Conservation (phyloP, 2,888 invertebrate species). For the Cheilosia pagana region DNA sequence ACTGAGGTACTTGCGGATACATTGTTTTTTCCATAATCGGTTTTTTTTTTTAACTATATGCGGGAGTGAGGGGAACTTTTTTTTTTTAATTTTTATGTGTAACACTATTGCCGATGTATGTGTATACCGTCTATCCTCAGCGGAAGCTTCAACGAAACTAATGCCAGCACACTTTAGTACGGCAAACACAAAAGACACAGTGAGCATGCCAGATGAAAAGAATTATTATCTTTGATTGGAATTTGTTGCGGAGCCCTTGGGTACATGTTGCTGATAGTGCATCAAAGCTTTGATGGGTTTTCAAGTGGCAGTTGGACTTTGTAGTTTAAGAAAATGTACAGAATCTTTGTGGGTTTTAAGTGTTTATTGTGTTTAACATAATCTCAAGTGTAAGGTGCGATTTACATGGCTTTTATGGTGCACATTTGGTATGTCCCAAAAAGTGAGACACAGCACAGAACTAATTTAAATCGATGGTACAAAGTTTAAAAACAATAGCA, state of each 20-base stretch:
- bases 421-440: too few species aligned
- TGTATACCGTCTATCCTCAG: background rate
- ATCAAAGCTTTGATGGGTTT: constrained; percentile 3
- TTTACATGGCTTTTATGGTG: too few species aligned
- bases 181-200: background rate
- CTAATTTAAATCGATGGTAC: background rate
- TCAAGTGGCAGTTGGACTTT: constrained; percentile 1
- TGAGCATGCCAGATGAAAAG: constrained; percentile 17
- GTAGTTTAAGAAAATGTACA: background rate
- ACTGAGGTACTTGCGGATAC: constrained; percentile 28
- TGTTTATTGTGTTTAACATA: background rate
- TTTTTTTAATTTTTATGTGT: too few species aligned
- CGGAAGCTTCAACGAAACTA: constrained; percentile 20
- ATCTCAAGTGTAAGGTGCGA: too few species aligned
- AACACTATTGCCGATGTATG: too few species aligned
- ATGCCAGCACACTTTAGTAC: background rate
- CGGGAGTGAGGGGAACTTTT: background rate
- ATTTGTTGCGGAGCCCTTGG: constrained; percentile 1
- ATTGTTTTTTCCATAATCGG: constrained; percentile 39
- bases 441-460: background rate
- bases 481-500: too few species aligned
- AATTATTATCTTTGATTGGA: background rate
- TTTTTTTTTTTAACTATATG: constrained; percentile 3
- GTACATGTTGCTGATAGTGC: constrained; percentile 19
- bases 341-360: background rate